Evolutionary conservation across 2,888 invertebrate genomes (phyloP).

Genomic region (Malacosoma neustria): DNA sequence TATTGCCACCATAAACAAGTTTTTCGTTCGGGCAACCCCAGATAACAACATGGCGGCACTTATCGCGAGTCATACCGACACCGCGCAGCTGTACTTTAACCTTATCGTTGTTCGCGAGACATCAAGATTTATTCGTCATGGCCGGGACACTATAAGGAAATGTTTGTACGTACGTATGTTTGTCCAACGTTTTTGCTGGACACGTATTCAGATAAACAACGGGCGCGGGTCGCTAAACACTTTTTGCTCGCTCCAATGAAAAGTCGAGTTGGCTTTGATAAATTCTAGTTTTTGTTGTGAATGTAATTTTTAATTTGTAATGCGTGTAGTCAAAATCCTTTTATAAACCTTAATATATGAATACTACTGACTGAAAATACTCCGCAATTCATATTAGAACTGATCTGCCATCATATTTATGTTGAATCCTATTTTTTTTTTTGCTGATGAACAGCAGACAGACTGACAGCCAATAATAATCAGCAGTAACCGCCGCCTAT

Average conservation of each 20-base stretch:
- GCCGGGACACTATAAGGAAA: conserved; percentile 44
- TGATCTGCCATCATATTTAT: too few relatives aligned
- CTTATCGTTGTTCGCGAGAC: conserved; percentile 42
- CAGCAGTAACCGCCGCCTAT: too few relatives aligned
- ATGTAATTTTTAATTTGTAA: too few relatives aligned
- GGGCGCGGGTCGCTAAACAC: conserved; percentile 1
- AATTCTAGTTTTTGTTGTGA: not conserved
- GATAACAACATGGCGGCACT: conserved; percentile 6
- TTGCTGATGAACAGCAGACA: too few relatives aligned
- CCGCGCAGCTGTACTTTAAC: conserved; percentile 28
- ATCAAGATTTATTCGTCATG: conserved; percentile 60
- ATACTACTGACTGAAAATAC: too few relatives aligned
- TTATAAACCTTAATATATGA: too few relatives aligned
- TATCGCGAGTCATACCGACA: conserved; percentile 25
- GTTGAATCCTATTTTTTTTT: too few relatives aligned
- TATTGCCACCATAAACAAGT: conserved; percentile 1
- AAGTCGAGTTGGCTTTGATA: not conserved
- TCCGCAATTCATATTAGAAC: too few relatives aligned
- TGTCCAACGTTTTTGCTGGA: conserved; percentile 21
- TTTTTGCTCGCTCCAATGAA: not conserved
- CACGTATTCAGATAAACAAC: conserved; percentile 17
- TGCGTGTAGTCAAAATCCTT: too few relatives aligned
- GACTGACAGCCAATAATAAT: too few relatives aligned
- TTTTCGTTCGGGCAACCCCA: conserved; percentile 6
- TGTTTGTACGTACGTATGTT: conserved; percentile 32